Evolutionary conservation across 2,113 vertebrate species (phyloP).

Genomic region (Bungarus multicinctus): DNA sequence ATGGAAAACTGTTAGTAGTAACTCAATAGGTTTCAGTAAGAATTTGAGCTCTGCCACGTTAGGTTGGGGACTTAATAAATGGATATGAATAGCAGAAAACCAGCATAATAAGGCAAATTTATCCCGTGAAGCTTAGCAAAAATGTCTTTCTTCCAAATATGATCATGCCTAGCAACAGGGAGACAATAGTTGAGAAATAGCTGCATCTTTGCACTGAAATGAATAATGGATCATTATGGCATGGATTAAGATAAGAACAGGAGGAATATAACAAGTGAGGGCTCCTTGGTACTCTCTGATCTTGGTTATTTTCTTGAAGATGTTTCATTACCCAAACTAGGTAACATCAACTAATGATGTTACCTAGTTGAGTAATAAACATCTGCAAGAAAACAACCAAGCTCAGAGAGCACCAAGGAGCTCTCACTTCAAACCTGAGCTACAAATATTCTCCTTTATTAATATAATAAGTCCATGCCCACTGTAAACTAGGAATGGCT

Average conservation of each 20-base stretch:
- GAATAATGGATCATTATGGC: background rate
- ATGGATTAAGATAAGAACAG: background rate
- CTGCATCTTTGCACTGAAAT: background rate
- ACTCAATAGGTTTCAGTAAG: background rate
- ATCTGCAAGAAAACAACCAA: background rate
- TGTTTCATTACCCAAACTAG: background rate
- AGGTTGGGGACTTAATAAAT: background rate
- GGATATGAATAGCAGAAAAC: background rate
- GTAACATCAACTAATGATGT: background rate
- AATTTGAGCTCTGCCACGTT: background rate
- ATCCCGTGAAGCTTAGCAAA: background rate
- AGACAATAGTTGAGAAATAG: background rate
- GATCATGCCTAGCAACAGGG: background rate
- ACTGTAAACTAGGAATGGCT: background rate
- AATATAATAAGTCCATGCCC: background rate
- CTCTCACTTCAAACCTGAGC: background rate
- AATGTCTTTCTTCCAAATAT: background rate
- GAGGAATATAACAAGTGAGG: background rate
- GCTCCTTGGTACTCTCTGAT: background rate
- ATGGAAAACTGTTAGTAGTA: background rate
- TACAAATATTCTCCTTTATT: background rate
- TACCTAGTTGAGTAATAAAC: background rate
- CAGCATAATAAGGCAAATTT: background rate
- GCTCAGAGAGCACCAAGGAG: background rate
- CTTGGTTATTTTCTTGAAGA: background rate